Evolutionary conservation across 2,888 invertebrate species (phyloP).

Genomic region (Hyposoter dolosus): DNA sequence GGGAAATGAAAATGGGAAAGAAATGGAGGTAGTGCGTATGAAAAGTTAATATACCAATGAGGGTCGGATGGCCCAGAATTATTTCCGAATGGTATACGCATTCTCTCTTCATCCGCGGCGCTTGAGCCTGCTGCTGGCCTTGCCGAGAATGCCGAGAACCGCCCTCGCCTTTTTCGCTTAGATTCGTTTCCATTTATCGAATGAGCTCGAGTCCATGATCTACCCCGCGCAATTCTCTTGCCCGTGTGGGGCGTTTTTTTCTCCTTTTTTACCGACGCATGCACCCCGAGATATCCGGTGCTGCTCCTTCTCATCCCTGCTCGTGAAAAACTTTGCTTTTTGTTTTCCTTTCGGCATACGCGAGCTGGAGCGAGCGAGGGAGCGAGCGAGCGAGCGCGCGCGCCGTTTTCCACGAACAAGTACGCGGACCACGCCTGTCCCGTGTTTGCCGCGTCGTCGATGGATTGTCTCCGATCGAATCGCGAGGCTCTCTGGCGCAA

Average conservation of each 20-base stretch:
- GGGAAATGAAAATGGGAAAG: conserved; percentile 29
- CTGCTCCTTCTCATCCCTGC: conserved; percentile 39
- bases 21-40: conserved; percentile 65
- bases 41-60: conserved; percentile 68
- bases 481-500: conserved; percentile 66
- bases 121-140: too few species aligned
- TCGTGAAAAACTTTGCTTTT: conserved; percentile 50
- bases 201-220: conserved; percentile 58
- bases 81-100: conserved; percentile 30
- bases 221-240: conserved; percentile 41
- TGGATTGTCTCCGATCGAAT: conserved; percentile 78
- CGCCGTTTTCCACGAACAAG: conserved; percentile 75
- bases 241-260: conserved; percentile 16
- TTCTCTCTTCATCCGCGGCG: too few species aligned
- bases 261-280: conserved; percentile 12
- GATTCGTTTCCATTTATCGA: conserved; percentile 57
- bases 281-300: conserved; percentile 1
- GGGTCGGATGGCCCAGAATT: conserved; percentile 44
- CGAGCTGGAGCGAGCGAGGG: conserved; percentile 70
- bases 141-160: conserved; percentile 33
- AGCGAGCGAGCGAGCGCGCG: conserved; percentile 49
- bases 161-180: conserved; percentile 64
- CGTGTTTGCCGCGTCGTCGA: conserved; percentile 78
- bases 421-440: conserved; percentile 80
- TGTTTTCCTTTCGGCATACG: conserved; percentile 65